A percentile compares a stretch with the other conserved stretches of the same genome.
Evolutionary conservation across 2,113 vertebrate genomes (phyloP).

Genomic region (Saimiri boliviensis): DNA sequence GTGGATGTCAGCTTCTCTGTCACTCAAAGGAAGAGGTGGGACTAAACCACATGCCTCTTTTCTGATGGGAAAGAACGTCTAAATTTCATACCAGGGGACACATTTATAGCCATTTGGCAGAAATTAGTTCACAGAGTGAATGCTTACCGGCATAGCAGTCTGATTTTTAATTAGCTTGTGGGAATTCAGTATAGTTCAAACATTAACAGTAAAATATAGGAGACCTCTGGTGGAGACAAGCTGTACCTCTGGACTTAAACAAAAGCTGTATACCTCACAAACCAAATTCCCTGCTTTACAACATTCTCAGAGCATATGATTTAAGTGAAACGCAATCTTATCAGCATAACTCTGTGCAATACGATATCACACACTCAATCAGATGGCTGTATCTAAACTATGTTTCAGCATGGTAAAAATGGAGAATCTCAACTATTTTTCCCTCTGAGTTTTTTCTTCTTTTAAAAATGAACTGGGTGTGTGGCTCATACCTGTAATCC

Average conservation of each 20-base stretch:
- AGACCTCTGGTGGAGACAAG: constrained; percentile 71
- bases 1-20: constrained; percentile 17
- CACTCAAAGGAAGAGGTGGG: constrained; percentile 29
- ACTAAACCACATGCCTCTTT: constrained; percentile 58
- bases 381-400: not conserved
- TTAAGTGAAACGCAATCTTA: constrained; percentile 46
- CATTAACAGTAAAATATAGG: constrained; percentile 74
- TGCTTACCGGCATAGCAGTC: constrained; percentile 73
- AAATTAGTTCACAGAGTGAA: constrained; percentile 70
- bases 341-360: not conserved
- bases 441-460: not conserved
- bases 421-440: not conserved
- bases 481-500: no score
- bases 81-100: constrained; percentile 75
- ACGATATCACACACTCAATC: not conserved
- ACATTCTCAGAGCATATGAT: constrained; percentile 22
- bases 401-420: not conserved
- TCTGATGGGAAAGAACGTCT: constrained; percentile 72
- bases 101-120: constrained; percentile 75
- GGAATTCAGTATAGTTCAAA: constrained; percentile 71
- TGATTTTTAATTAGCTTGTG: constrained; percentile 76
- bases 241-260: constrained; percentile 61
- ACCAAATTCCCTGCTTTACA: constrained; percentile 8
- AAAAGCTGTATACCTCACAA: constrained; percentile 34
- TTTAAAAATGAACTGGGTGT: not conserved